phyloP scores from a whole-genome alignment of 1,140 invertebrate species.

The Drosophila malerkotliana region DNA sequence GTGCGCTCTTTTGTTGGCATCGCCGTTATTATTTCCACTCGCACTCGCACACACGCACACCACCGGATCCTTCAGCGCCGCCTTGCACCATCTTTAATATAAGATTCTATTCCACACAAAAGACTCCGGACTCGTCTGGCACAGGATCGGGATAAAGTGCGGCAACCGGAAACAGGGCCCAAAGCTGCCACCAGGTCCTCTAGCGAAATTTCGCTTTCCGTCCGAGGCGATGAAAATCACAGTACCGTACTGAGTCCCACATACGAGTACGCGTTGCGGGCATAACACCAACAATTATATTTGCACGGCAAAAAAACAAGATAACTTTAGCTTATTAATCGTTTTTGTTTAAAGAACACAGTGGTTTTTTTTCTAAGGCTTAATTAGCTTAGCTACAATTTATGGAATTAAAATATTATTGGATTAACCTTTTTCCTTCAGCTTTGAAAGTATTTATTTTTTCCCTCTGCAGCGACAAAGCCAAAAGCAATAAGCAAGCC shows the following conservation, averaged over 20 bases:
- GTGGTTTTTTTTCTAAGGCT: no score
- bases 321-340: no score
- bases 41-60: conserved; percentile 32
- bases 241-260: conserved; percentile 4
- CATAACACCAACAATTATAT: conserved; percentile 31
- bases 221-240: conserved; percentile 45
- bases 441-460: not conserved
- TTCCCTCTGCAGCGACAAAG: not conserved
- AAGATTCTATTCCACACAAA: conserved; percentile 76
- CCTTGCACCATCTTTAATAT: conserved; percentile 78
- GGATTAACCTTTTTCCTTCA: no score
- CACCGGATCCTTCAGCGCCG: conserved; percentile 29
- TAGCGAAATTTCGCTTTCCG: conserved; percentile 54
- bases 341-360: no score
- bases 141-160: conserved; percentile 10
- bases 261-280: conserved; percentile 32
- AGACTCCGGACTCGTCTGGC: conserved; percentile 14
- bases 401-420: no score
- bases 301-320: conserved; percentile 6
- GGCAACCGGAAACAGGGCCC: not conserved
- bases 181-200: not conserved
- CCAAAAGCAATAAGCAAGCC: conserved; percentile 75
- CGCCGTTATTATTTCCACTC: conserved; percentile 70
- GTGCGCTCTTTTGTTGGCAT: conserved; percentile 70
- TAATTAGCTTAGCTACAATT: no score